Evolutionary conservation across 2,888 invertebrate species (phyloP).

Genomic region (Diploptera punctata): DNA sequence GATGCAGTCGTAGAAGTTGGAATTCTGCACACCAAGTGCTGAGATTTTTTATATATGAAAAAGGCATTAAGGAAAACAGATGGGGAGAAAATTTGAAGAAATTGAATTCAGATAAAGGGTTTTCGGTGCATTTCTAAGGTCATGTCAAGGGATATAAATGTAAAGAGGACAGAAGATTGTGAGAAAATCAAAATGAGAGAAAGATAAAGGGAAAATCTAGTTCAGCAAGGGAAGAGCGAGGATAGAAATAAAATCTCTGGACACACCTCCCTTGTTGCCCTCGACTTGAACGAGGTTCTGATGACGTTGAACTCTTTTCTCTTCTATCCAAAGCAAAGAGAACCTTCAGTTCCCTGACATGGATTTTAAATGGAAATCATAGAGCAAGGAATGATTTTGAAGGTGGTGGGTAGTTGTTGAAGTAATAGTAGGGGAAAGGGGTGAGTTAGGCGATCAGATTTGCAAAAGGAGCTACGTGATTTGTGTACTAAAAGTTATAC

Average conservation of each 20-base stretch:
- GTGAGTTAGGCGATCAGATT: conserved; percentile 37
- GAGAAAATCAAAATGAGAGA: conserved; percentile 23
- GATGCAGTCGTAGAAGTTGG: background rate
- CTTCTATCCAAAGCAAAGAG: background rate
- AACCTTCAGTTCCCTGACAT: background rate
- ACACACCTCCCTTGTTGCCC: conserved; percentile 34
- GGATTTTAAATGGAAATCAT: conserved; percentile 39
- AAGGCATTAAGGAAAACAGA: background rate
- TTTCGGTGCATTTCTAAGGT: background rate
- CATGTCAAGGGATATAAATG: background rate
- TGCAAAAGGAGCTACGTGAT: conserved; percentile 45
- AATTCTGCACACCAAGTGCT: background rate
- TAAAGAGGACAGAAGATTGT: background rate
- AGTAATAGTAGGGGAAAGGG: conserved; percentile 16
- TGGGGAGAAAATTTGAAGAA: background rate
- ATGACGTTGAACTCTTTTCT: conserved; percentile 4
- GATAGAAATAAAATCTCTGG: conserved; percentile 18
- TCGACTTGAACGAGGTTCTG: conserved; percentile 3
- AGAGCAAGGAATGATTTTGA: conserved; percentile 25
- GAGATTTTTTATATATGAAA: background rate
- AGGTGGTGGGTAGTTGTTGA: conserved; percentile 6
- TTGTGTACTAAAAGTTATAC: conserved; percentile 46
- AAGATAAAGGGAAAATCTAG: conserved; percentile 25
- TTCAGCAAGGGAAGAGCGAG: background rate
- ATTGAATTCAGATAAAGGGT: background rate